A percentile compares a stretch with the other conserved stretches of the same genome.
phyloP scores from a whole-genome alignment of 1,140 invertebrate species.

The Plutomurus gul region DNA sequence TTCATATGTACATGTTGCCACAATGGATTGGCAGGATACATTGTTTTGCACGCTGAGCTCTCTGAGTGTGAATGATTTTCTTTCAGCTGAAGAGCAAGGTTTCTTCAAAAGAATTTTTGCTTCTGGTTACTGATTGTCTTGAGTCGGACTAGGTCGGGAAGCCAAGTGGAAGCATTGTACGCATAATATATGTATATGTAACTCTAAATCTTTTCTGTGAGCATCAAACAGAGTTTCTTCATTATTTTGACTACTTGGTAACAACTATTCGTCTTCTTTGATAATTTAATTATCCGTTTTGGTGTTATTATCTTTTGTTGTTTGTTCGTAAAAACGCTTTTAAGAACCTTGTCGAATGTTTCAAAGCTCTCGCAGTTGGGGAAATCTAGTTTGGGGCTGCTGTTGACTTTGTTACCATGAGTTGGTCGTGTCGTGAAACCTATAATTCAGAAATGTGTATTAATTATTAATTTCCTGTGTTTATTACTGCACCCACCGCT shows the following conservation, averaged over 20 bases:
- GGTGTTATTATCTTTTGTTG: not conserved
- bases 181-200: not conserved
- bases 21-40: too few species aligned
- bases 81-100: not conserved
- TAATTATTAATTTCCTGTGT: too few species aligned
- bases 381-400: too few species aligned
- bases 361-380: too few species aligned
- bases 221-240: not conserved
- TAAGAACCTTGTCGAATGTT: not conserved
- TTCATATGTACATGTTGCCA: too few species aligned
- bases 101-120: constrained; percentile 8
- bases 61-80: not conserved
- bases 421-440: too few species aligned
- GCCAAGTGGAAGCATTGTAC: not conserved
- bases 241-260: not conserved
- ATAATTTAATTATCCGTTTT: not conserved
- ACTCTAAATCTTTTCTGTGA: too few species aligned
- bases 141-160: constrained; percentile 3
- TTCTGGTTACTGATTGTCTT: not conserved
- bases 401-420: too few species aligned
- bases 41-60: too few species aligned
- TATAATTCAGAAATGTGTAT: too few species aligned
- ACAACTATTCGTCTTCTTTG: too few species aligned
- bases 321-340: not conserved
- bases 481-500: too few species aligned